A percentile compares a stretch with the other conserved stretches of the same genome.
Conservation (phyloP, 2,888 invertebrate genomes). For the Hermaeophaga mercurialis region DNA sequence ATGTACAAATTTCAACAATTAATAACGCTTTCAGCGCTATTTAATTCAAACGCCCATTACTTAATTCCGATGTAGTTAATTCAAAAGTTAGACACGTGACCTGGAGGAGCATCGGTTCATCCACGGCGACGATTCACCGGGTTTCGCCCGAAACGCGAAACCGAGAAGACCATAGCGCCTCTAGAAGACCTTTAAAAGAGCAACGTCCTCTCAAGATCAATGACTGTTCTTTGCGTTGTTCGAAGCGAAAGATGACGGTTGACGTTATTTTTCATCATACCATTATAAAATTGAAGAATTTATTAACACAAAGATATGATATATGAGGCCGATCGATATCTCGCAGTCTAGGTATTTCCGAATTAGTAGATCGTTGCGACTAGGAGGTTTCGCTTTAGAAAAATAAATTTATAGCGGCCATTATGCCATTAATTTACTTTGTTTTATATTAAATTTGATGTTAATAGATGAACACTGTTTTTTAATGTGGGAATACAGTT, state of each 20-base stretch:
- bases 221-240: constrained; percentile 38
- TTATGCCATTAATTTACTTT: too few relatives aligned
- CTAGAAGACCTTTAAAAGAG: constrained; percentile 35
- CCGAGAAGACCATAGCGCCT: constrained; percentile 3
- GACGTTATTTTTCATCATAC: constrained; percentile 41
- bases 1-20: neutral
- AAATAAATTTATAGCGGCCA: too few relatives aligned
- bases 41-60: neutral
- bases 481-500: too few relatives aligned
- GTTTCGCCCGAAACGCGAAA: constrained; percentile 1
- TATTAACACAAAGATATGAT: neutral
- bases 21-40: neutral
- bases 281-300: constrained; percentile 8
- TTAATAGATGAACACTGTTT: too few relatives aligned
- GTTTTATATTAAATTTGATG: too few relatives aligned
- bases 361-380: too few relatives aligned
- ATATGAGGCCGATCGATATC: neutral
- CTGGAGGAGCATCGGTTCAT: neutral
- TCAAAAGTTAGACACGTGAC: neutral
- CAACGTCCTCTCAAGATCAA: constrained; percentile 50
- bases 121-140: neutral
- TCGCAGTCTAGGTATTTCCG: neutral
- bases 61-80: neutral
- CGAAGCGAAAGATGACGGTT: constrained; percentile 35
- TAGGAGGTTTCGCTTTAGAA: too few relatives aligned